Evolutionary conservation across 1,140 invertebrate genomes (phyloP), one percentile per base, ranked within the genome.

Genomic region (Drosophila mayri): DNA sequence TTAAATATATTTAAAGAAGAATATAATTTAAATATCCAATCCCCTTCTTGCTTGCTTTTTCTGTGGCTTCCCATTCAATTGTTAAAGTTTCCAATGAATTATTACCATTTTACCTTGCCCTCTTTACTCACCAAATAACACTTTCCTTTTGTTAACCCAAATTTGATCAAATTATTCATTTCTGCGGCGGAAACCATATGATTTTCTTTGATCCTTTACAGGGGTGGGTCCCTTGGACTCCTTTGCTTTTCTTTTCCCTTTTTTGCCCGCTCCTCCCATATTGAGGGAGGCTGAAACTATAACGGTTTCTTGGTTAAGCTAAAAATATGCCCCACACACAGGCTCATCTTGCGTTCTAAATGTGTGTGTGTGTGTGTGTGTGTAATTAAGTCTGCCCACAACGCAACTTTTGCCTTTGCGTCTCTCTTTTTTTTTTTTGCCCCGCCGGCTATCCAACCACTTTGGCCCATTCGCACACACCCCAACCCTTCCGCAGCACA

Each of bases 381-480:
- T 67, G 66, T 68, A 88, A 87, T 87, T 88, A 87, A 87, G 84
- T 87, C 80, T 87, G 84, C 84, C 83, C 76, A 80, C 76, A 58
- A 80, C 78, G 65, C 74, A 71, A 78, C 61, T 78, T 85, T 68
- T 63, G 65, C 80, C 43, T 35, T 20, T 66, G 61, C 62, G 22
- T 50, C 47, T 46, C 63, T 35, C 32, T 16, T 22, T 54, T 54
- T 54, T 54, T 63, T 30, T 54, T 54, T 60, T 70, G 32, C 46
- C 44, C 54, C 78, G 70, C 50, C 62, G 67, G 76, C 65, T 40
- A 46, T 25, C 65, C 64, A 60, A 52, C 60, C 72, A 71, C 22
- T 65, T 30, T 66, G 59, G 37, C 47, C 59, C 40, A 38, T 54
- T 60, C 14, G 30, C 44, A 44, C 28, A 18, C 50, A 40, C 50